Evolutionary conservation across 2,113 vertebrate genomes (phyloP), one percentile per base, ranked within the genome.

Genomic region (Nipponia nippon): DNA sequence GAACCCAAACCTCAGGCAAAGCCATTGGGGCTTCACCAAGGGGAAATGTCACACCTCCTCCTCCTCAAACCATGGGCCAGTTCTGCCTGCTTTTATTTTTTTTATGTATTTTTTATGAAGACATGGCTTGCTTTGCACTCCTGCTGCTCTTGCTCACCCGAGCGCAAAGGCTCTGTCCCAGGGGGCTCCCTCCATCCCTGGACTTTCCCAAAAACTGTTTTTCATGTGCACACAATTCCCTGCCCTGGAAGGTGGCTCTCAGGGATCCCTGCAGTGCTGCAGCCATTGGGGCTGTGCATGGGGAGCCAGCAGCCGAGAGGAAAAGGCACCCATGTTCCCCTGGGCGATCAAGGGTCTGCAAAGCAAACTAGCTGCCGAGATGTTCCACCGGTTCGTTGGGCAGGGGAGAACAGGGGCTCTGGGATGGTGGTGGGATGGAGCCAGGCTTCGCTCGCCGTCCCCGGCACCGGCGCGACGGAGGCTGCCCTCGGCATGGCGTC

Each of bases 231-330:
- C 20, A 12, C 36, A 66, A 34, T 36, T 62, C 70, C 42, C 22
- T 8, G 16, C 59, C 40, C 0, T 7, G 72, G n/a, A n/a, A 69
- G 53, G 72, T 9, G 38, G 9, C 44, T 88, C 32, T 44, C 2
- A 3, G 53, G 40, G 11, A 3, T 9, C 40, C 13, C 66, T 10
- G 55, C 49, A 16, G 46, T 19, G 23, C 67, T 7, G 2, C 50
- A 50, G 38, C 67, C 53, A 0, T 2, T 12, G 20, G 62, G 52
- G 36, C 36, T 2, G 0, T 17, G 27, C 63, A 3, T 0, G 29
- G 42, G 34, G 59, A 62, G 36, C 62, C 1, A 5, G 11, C 2
- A 6, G 59, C 32, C 5, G 1, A 59, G 44, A 12, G 22, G 40
- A 61, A 38, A 49, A 12, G 2, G 8, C 1, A 1, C 14, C 20